Conservation (phyloP, 35 echinoderm and acorn worm species). For the Lytechinus variegatus region DNA sequence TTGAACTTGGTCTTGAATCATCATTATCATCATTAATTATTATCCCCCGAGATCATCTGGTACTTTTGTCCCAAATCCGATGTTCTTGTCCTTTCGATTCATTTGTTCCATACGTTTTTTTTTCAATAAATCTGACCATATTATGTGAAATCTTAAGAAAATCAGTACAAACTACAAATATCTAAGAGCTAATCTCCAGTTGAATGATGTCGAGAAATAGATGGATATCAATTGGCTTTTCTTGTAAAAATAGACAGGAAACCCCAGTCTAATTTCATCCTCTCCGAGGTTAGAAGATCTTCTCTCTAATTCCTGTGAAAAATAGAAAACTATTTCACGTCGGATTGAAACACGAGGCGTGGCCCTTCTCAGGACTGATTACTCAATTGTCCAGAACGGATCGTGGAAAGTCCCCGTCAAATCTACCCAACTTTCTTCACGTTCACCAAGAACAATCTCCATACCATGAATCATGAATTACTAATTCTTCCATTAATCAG, state of each 20-base stretch:
- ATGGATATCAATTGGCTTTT: not conserved
- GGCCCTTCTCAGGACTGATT: not conserved
- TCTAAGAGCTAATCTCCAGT: not conserved
- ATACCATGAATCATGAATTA: not conserved
- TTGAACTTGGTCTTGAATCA: no score
- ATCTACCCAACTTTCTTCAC: not conserved
- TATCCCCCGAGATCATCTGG: no score
- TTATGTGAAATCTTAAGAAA: no score
- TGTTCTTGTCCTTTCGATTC: no score
- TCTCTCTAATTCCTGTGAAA: not conserved
- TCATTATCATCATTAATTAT: no score
- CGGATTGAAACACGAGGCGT: slow-evolving; percentile 24
- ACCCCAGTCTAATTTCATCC: slow-evolving; percentile 4
- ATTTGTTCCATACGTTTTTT: no score
- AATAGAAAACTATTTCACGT: not conserved
- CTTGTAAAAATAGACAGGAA: not conserved
- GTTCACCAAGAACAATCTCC: not conserved
- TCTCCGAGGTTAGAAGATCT: not conserved
- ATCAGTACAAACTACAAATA: not conserved
- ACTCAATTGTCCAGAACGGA: slow-evolving; percentile 31
- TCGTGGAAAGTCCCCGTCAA: not conserved
- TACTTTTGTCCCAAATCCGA: no score
- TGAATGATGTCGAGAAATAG: not conserved
- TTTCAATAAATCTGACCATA: no score
- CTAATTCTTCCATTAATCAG: not conserved